A percentile compares a stretch with the other conserved stretches of the same genome.
phyloP scores from a whole-genome alignment of 2,797 vertebrate species.

The Tauraco hartlaubi region DNA sequence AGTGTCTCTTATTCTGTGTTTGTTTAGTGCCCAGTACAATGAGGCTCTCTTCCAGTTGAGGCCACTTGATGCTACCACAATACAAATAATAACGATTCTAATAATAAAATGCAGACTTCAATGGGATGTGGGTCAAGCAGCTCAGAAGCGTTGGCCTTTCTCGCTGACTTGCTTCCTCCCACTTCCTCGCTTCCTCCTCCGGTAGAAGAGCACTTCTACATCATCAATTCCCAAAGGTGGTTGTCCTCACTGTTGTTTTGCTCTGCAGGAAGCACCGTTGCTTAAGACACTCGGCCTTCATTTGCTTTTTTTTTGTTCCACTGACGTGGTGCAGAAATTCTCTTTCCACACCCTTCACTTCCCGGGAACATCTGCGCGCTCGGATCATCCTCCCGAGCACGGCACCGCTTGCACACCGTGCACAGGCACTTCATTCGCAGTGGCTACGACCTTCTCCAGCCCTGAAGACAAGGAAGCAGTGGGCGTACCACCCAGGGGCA shows the following conservation, averaged over 20 bases:
- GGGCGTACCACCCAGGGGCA: not conserved
- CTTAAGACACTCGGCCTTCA: slow-evolving; percentile 49
- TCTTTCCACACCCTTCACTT: slow-evolving; percentile 41
- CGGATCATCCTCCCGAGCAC: accelerated
- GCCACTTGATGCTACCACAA: slow-evolving; percentile 55
- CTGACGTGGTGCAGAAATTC: slow-evolving; percentile 4
- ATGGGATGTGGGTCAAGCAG: slow-evolving; percentile 37
- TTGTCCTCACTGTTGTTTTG: slow-evolving; percentile 56
- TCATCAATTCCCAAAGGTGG: slow-evolving; percentile 60
- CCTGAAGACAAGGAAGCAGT: not conserved
- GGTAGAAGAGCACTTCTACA: slow-evolving; percentile 5
- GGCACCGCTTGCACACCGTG: not conserved
- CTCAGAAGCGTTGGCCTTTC: slow-evolving; percentile 12
- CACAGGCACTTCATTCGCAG: not conserved
- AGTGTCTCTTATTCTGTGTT: slow-evolving; percentile 34
- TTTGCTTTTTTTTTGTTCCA: not conserved
- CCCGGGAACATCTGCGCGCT: not conserved
- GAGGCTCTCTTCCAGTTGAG: slow-evolving; percentile 21
- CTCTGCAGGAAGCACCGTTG: slow-evolving; percentile 62
- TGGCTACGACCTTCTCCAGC: not conserved
- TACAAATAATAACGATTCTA: slow-evolving; percentile 60
- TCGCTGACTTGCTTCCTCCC: slow-evolving; percentile 65
- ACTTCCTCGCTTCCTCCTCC: slow-evolving; percentile 34
- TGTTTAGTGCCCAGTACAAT: slow-evolving; percentile 53
- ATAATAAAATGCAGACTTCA: slow-evolving; percentile 66